phyloP scores from a whole-genome alignment of 1,140 invertebrate species.

The Bombus ignitus region DNA sequence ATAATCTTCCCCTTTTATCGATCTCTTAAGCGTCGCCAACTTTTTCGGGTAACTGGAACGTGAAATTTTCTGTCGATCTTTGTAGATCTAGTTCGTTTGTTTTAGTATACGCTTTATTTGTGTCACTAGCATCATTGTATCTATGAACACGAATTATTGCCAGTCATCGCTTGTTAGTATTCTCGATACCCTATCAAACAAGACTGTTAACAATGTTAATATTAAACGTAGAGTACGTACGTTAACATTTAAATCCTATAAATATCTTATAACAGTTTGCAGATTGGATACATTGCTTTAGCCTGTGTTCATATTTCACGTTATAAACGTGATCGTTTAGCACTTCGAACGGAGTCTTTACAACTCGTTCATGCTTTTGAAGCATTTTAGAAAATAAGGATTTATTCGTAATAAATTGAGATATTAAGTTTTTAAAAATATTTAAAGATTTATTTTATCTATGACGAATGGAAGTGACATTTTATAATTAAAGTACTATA shows the following conservation, averaged over 20 bases:
- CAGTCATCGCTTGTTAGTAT: too few species aligned
- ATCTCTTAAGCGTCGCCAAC: neutral
- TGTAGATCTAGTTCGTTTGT: neutral
- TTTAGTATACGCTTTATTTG: neutral
- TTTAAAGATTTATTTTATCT: neutral
- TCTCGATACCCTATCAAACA: too few species aligned
- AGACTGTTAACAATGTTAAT: too few species aligned
- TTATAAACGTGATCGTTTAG: accelerated
- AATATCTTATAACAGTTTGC: too few species aligned
- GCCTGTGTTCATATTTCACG: accelerated
- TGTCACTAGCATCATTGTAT: neutral
- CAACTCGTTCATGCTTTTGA: too few species aligned
- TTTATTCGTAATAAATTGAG: accelerated
- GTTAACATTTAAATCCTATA: too few species aligned
- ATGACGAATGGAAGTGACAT: neutral
- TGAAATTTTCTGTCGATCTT: neutral
- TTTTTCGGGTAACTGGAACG: neutral
- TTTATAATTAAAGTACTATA: accelerated
- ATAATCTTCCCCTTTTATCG: neutral
- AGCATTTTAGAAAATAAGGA: neutral
- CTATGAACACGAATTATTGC: too few species aligned
- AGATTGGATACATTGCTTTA: too few species aligned
- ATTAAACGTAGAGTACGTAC: too few species aligned
- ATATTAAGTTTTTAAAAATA: too few species aligned
- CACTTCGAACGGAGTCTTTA: accelerated